Evolutionary conservation across 1,140 invertebrate species (phyloP).

Genomic region (Rhagoletis zephyria): DNA sequence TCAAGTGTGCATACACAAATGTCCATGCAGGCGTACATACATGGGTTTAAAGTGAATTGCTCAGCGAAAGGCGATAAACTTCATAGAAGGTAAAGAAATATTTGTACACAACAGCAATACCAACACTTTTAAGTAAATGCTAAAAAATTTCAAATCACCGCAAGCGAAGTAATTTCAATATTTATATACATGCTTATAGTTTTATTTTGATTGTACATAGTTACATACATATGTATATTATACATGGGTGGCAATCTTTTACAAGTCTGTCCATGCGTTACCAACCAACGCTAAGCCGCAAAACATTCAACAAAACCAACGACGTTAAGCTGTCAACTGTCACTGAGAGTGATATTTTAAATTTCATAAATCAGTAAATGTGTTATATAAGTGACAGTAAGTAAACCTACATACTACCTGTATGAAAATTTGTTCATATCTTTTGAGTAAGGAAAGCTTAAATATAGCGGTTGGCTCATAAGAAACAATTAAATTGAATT

Average conservation of each 20-base stretch:
- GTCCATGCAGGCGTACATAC: background rate
- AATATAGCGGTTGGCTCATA: too few species aligned
- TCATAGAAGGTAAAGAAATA: background rate
- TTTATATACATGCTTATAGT: too few species aligned
- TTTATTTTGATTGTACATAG: background rate
- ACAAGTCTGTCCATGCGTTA: background rate
- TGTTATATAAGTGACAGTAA: background rate
- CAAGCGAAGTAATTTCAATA: background rate
- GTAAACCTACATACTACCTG: too few species aligned
- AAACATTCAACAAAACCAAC: slow-evolving; percentile 17
- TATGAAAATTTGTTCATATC: too few species aligned
- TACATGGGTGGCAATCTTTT: slow-evolving; percentile 5
- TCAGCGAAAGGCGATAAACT: background rate
- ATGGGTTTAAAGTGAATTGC: too few species aligned
- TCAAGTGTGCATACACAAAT: background rate
- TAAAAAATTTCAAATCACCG: background rate
- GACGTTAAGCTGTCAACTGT: slow-evolving; percentile 44
- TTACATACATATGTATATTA: background rate
- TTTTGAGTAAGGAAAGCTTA: too few species aligned
- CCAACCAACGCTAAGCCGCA: background rate
- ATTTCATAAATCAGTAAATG: slow-evolving; percentile 13
- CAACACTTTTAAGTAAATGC: background rate
- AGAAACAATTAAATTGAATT: background rate
- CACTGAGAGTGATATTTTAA: slow-evolving; percentile 39
- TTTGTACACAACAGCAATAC: slow-evolving; percentile 5